Conservation (phyloP, 2,797 vertebrate species). For the Gallirallus australis region DNA sequence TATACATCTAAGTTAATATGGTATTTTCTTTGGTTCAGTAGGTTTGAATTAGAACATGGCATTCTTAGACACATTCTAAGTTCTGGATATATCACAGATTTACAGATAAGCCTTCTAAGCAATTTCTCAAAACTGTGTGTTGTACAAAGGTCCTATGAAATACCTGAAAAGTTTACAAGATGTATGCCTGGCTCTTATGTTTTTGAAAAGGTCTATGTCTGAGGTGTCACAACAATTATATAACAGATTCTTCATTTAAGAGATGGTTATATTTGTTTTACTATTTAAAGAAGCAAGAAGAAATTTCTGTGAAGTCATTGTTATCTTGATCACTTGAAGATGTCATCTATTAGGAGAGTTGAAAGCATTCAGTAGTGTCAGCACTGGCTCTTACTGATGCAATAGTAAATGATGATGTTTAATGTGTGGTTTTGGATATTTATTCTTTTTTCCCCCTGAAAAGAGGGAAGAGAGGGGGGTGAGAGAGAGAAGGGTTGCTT, state of each 20-base stretch:
- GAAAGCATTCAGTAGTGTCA: neutral
- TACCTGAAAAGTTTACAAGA: neutral
- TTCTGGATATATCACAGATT: neutral
- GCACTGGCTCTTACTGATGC: neutral
- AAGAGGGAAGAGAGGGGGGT: neutral
- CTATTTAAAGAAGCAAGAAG: neutral
- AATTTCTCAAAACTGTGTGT: neutral
- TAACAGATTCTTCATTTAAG: neutral
- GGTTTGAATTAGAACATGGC: conserved; percentile 20
- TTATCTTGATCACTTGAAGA: neutral
- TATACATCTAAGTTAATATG: neutral
- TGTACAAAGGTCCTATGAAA: neutral
- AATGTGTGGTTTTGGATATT: neutral
- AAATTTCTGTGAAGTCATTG: neutral
- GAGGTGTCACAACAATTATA: neutral
- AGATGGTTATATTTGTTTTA: neutral
- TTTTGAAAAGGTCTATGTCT: neutral
- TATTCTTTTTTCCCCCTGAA: neutral
- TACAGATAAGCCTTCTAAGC: neutral
- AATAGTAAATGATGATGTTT: neutral
- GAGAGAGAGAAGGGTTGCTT: neutral
- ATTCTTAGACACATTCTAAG: neutral
- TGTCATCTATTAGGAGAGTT: neutral
- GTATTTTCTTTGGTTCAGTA: conserved; percentile 11
- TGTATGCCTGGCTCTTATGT: fast-evolving